Evolutionary conservation across 2,888 invertebrate genomes (phyloP), one percentile per base, ranked within the genome.

Genomic region (Leptothorax acervorum): DNA sequence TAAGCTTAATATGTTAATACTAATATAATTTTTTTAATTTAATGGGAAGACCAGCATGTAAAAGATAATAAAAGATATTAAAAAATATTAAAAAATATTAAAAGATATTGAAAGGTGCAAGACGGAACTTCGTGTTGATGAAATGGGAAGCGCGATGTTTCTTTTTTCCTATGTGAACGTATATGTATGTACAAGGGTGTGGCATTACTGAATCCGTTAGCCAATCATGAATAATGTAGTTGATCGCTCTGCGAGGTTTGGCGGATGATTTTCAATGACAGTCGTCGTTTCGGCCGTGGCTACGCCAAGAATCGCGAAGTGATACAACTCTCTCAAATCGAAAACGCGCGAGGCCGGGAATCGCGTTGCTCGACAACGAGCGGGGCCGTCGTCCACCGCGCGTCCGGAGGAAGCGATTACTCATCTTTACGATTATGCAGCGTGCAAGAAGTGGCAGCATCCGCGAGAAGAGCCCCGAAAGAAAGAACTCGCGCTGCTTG

Each of bases 351-450:
- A 65, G 23, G 53, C 39, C n/a, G 35, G 18, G 18, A 75, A 63
- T 48, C 63, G 39, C 53, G 55, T 31, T 39, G 60, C 60, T 28
- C 75, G 63, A 53, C 73, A 28, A 51, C 42, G 62, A 73, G 65
- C 51, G 35, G 35, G 55, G 39, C 71, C 70, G 65, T 74, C 76
- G 66, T 84, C 75, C 81, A 76, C 55, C 76, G 76, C 55, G 71
- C 71, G 55, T 76, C 85, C 85, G 86, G 85, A 85, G 86, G 85
- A 85, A 85, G 68, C 82, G 85, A 85, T 86, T 86, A 86, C 82
- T 85, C 85, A 86, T 86, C 82, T 86, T 86, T 86, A 85, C 82
- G 82, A 86, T 86, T 82, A 85, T 73, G 42, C 81, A 65, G 55
- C 84, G 84, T 57, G 82, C 75, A 57, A 75, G 85, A 86, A 75